Percentiles rank a stretch among this genome's conserved stretches.
Conservation (phyloP, 2,797 vertebrate species). For the Prionace glauca region DNA sequence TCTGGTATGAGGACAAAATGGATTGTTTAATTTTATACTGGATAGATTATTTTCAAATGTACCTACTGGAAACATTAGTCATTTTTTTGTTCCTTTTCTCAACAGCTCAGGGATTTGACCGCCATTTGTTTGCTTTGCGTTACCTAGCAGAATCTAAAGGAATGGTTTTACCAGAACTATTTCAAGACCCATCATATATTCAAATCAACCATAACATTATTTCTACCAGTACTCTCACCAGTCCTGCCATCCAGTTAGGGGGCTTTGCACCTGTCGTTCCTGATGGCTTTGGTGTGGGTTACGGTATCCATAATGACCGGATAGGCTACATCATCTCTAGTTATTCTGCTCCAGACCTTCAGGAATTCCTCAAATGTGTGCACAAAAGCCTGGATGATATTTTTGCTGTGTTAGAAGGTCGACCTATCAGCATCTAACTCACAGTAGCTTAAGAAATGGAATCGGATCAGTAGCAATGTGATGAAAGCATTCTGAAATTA, state of each 20-base stretch:
- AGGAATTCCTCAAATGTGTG: conserved; percentile 78
- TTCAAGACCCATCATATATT: conserved; percentile 75
- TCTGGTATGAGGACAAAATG: neutral
- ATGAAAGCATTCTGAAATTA: neutral
- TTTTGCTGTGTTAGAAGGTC: conserved; percentile 77
- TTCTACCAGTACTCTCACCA: conserved; percentile 89
- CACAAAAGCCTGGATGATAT: conserved; percentile 84
- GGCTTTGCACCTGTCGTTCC: conserved; percentile 91
- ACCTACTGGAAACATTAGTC: neutral
- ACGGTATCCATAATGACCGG: conserved; percentile 78
- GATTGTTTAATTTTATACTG: neutral
- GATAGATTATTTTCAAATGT: neutral
- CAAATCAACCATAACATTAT: conserved; percentile 88
- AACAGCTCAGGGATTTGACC: conserved; percentile 89
- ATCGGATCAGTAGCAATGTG: neutral
- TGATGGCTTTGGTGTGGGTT: conserved; percentile 84
- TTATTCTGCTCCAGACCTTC: conserved; percentile 72
- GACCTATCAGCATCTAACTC: conserved; percentile 54
- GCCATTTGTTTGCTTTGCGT: conserved; percentile 81
- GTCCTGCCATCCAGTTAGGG: conserved; percentile 74
- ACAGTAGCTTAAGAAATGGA: neutral
- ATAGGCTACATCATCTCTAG: conserved; percentile 84
- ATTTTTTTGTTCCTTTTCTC: neutral
- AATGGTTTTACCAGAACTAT: conserved; percentile 64
- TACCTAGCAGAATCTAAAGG: conserved; percentile 65